Evolutionary conservation across 2,888 invertebrate genomes (phyloP).

Genomic region (Aphodius granarius): DNA sequence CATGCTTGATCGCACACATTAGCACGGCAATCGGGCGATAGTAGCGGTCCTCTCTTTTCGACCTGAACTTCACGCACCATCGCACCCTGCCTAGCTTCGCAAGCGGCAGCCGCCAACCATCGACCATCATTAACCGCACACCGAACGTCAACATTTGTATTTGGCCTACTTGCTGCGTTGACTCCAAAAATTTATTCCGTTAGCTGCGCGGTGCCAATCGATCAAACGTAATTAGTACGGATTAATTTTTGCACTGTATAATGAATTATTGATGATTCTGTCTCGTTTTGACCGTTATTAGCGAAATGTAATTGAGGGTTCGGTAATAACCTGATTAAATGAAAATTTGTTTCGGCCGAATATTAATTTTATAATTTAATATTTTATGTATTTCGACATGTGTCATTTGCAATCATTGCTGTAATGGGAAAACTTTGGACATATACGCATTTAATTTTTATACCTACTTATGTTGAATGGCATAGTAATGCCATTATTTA

Average conservation of each 20-base stretch:
- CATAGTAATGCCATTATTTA: too few relatives aligned
- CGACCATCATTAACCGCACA: background rate
- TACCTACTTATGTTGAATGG: too few relatives aligned
- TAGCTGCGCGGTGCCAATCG: background rate
- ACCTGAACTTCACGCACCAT: constrained; percentile 29
- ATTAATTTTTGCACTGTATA: background rate
- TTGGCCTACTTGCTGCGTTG: constrained; percentile 27
- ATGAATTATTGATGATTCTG: background rate
- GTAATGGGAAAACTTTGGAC: background rate
- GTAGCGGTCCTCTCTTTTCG: constrained; percentile 26
- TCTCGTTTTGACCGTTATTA: background rate
- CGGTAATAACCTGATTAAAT: background rate
- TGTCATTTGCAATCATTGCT: background rate
- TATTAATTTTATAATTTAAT: background rate
- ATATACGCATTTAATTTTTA: too few relatives aligned
- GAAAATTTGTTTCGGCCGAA: background rate
- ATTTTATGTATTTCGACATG: background rate
- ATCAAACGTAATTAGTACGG: background rate
- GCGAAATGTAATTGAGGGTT: background rate
- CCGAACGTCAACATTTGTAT: constrained; percentile 22
- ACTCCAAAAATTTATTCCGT: background rate
- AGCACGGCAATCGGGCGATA: constrained; percentile 25
- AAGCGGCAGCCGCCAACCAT: background rate
- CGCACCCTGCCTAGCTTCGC: constrained; percentile 27
- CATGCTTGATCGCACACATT: constrained; percentile 30